Evolutionary conservation across 2,113 vertebrate species (phyloP).

Genomic region (Oncorhynchus nerka): DNA sequence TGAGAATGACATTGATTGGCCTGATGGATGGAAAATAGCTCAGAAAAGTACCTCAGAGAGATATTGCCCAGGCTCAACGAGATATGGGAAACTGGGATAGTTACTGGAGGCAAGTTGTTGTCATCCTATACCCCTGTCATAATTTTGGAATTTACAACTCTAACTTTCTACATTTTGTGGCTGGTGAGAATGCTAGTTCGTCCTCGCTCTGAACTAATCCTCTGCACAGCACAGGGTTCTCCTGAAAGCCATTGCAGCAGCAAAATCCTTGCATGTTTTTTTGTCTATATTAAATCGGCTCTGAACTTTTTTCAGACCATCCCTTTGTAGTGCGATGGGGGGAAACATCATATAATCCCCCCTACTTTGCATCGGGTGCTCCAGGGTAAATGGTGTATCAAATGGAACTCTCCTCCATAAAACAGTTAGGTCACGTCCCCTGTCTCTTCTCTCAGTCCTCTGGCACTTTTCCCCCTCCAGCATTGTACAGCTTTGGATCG

Average conservation of each 20-base stretch:
- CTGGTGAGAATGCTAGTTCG: neutral
- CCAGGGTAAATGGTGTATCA: constrained; percentile 9
- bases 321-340: constrained; percentile 26
- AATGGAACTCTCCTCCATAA: constrained; percentile 19
- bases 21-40: neutral
- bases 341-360: constrained; percentile 28
- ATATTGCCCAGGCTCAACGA: neutral
- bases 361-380: constrained; percentile 29
- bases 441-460: constrained; percentile 13
- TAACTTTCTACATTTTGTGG: neutral
- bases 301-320: constrained; percentile 5
- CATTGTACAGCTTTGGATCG: constrained; percentile 14
- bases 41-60: neutral
- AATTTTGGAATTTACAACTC: neutral
- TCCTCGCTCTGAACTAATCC: neutral
- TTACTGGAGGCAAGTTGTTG: neutral
- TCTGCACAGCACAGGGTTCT: neutral
- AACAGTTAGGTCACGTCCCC: constrained; percentile 33
- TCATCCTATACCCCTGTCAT: neutral
- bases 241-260: constrained; percentile 6
- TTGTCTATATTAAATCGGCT: constrained; percentile 20
- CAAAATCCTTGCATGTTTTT: constrained; percentile 6
- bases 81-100: neutral
- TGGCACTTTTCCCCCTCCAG: constrained; percentile 12
- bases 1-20: constrained; percentile 11